Percentiles rank a stretch among this genome's conserved stretches.
Evolutionary conservation across 2,797 vertebrate genomes (phyloP).

Genomic region (Alca torda): DNA sequence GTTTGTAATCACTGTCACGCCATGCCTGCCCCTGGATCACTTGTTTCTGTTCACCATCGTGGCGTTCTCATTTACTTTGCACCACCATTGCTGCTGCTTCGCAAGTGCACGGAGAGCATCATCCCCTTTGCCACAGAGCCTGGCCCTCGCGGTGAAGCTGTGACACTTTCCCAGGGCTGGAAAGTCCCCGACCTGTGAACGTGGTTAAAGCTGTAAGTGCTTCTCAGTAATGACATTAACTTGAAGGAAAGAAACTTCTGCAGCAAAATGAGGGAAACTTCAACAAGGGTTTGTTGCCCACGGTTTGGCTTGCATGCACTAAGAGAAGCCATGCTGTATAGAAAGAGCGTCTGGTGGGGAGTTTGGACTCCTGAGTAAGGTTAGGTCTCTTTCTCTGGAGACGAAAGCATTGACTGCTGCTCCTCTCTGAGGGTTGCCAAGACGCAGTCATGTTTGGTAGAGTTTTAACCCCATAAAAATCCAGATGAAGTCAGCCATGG

Average conservation of each 20-base stretch:
- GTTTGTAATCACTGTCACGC: background rate
- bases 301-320: background rate
- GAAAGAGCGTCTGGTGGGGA: background rate
- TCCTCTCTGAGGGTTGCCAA: background rate
- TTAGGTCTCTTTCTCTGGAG: background rate
- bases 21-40: background rate
- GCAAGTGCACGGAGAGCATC: background rate
- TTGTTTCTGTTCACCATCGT: background rate
- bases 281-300: background rate
- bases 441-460: background rate
- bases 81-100: constrained; percentile 3
- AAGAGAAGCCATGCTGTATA: background rate
- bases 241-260: background rate
- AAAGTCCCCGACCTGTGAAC: background rate
- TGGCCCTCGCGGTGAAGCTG: background rate
- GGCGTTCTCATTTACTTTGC: background rate
- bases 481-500: constrained; percentile 14
- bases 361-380: background rate
- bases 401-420: background rate
- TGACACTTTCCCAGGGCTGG: background rate
- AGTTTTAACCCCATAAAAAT: background rate
- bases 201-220: background rate
- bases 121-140: background rate
- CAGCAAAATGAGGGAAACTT: background rate
- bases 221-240: background rate